Evolutionary conservation across 2,113 vertebrate genomes (phyloP).

Genomic region (Sprattus sprattus): DNA sequence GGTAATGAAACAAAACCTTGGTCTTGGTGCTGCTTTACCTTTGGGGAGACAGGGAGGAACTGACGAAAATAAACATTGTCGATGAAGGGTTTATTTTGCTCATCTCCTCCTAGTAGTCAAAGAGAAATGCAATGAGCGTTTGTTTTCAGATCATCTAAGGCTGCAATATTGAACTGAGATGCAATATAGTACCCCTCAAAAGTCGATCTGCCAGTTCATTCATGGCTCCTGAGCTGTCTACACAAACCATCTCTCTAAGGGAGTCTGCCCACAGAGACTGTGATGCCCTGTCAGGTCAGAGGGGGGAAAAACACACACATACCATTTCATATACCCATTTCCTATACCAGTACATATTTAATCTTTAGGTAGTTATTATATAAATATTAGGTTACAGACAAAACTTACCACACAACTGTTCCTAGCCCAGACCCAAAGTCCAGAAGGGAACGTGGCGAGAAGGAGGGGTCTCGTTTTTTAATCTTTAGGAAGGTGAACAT

Average conservation of each 20-base stretch:
- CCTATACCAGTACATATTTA: neutral
- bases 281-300: conserved; percentile 72
- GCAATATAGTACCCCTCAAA: conserved; percentile 64
- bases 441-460: conserved; percentile 78
- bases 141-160: neutral
- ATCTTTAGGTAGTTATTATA: neutral
- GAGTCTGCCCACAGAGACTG: conserved; percentile 75
- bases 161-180: neutral
- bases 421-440: conserved; percentile 87
- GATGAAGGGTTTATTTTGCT: conserved; percentile 64
- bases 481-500: conserved; percentile 70
- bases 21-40: conserved; percentile 61
- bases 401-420: conserved; percentile 78
- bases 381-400: neutral
- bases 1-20: neutral
- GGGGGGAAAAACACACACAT: conserved; percentile 1
- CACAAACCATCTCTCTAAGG: conserved; percentile 81
- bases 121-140: neutral
- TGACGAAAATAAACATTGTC: conserved; percentile 84
- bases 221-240: conserved; percentile 82
- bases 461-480: conserved; percentile 70
- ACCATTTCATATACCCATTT: neutral
- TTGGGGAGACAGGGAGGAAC: conserved; percentile 85
- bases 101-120: conserved; percentile 68
- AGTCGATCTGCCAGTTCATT: conserved; percentile 78